A percentile compares a stretch with the other conserved stretches of the same genome.
Evolutionary conservation across 2,888 invertebrate genomes (phyloP).

Genomic region (Troides aeacus): DNA sequence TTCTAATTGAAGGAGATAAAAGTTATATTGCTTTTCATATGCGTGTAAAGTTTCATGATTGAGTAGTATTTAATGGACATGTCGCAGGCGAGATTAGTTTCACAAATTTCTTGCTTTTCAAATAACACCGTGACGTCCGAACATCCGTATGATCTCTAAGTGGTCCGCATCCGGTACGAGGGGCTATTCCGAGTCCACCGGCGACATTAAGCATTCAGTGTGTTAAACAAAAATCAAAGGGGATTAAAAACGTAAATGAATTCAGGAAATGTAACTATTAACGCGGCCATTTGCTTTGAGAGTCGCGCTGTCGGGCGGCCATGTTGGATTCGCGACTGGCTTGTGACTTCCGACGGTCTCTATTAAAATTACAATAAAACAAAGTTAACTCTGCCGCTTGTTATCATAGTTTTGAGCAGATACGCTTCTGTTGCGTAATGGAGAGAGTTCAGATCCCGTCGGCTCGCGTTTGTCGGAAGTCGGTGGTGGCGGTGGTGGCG

Average conservation of each 20-base stretch:
- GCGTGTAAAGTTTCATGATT: not conserved
- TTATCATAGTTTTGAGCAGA: not conserved
- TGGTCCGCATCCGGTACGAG: slow-evolving; percentile 19
- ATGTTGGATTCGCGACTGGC: slow-evolving; percentile 46
- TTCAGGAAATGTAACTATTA: slow-evolving; percentile 47
- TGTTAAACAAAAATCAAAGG: slow-evolving; percentile 40
- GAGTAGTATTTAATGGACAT: slow-evolving; percentile 4
- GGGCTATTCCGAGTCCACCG: slow-evolving; percentile 10
- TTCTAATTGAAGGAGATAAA: too few relatives aligned
- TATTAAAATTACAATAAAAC: slow-evolving; percentile 45
- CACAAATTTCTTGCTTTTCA: slow-evolving; percentile 13
- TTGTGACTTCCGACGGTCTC: slow-evolving; percentile 40
- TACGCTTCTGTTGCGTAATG: not conserved
- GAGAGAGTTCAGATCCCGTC: not conserved
- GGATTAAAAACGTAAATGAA: slow-evolving; percentile 38
- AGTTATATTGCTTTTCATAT: too few relatives aligned
- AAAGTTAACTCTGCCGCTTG: slow-evolving; percentile 26
- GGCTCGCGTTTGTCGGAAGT: too few relatives aligned
- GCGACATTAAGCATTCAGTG: slow-evolving; percentile 18
- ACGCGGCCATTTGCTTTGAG: slow-evolving; percentile 38
- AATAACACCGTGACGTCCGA: not conserved
- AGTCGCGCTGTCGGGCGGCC: slow-evolving; percentile 41
- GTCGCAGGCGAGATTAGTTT: slow-evolving; percentile 8
- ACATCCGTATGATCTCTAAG: slow-evolving; percentile 21
- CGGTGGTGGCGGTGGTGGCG: not conserved